phyloP scores from a whole-genome alignment of 2,888 invertebrate genomes.

The Galerucella calmariensis region DNA sequence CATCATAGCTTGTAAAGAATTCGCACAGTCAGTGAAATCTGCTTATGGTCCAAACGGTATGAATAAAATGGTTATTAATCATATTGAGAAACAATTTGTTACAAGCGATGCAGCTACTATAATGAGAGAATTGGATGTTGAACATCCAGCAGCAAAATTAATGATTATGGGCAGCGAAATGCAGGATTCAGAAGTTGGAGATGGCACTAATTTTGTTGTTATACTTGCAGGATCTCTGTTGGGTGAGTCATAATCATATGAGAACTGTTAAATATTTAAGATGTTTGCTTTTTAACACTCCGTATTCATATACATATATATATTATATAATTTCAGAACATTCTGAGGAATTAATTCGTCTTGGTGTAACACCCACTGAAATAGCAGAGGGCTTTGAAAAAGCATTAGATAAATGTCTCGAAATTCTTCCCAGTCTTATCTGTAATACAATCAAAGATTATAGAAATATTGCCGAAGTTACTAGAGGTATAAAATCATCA shows the following conservation, averaged over 20 bases:
- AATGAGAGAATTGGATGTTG: conserved; percentile 93
- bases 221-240: conserved; percentile 93
- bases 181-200: conserved; percentile 98
- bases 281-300: background rate
- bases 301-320: no score
- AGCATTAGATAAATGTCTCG: conserved; percentile 88
- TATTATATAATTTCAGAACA: conserved; percentile 70
- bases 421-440: conserved; percentile 86
- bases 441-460: conserved; percentile 81
- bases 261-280: background rate
- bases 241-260: conserved; percentile 40
- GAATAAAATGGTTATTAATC: conserved; percentile 99
- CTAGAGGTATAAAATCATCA: conserved; percentile 79
- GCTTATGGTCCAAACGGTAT: conserved; percentile 98
- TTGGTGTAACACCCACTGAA: conserved; percentile 97
- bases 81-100: conserved; percentile 97
- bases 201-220: conserved; percentile 98
- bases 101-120: conserved; percentile 99
- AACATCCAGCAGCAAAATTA: conserved; percentile 98
- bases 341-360: conserved; percentile 90
- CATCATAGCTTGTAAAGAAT: conserved; percentile 95
- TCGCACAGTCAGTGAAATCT: conserved; percentile 91
- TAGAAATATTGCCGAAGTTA: conserved; percentile 75
- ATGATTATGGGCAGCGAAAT: conserved; percentile 96
- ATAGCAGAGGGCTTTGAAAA: conserved; percentile 95